phyloP scores from a whole-genome alignment of 2,888 invertebrate genomes.

The Lepidochitona cinerea region DNA sequence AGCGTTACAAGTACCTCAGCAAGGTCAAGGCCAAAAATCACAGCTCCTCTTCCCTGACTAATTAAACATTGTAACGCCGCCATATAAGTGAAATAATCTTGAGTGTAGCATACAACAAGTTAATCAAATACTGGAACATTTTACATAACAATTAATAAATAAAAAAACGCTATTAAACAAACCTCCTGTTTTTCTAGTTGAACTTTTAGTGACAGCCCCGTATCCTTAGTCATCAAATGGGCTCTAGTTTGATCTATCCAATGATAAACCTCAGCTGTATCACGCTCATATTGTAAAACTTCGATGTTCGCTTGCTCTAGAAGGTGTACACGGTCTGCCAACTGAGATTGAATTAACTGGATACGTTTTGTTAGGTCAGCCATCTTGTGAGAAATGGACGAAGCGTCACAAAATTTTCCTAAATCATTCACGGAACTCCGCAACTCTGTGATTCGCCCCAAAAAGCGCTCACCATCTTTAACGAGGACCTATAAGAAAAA shows the following conservation, averaged over 20 bases:
- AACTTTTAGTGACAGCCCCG: constrained; percentile 50
- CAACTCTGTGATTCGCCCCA: constrained; percentile 46
- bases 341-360: constrained; percentile 38
- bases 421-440: constrained; percentile 50
- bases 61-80: too few species aligned
- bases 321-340: constrained; percentile 74
- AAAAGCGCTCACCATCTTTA: constrained; percentile 49
- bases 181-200: constrained; percentile 45
- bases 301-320: constrained; percentile 93
- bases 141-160: too few species aligned
- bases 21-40: too few species aligned
- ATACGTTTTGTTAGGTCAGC: constrained; percentile 43
- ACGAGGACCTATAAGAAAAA: constrained; percentile 46
- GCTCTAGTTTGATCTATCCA: constrained; percentile 90
- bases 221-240: constrained; percentile 47
- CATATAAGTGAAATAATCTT: too few species aligned
- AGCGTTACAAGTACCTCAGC: too few species aligned
- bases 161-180: too few species aligned
- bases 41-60: too few species aligned
- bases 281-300: constrained; percentile 96
- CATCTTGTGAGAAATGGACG: constrained; percentile 38
- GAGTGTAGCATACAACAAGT: too few species aligned
- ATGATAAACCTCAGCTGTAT: constrained; percentile 88
- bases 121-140: too few species aligned
- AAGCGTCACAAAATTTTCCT: constrained; percentile 48